Base-by-base conservation (phyloP, 2,797 vertebrate species). In the Urosaurus nigricauda region DNA sequence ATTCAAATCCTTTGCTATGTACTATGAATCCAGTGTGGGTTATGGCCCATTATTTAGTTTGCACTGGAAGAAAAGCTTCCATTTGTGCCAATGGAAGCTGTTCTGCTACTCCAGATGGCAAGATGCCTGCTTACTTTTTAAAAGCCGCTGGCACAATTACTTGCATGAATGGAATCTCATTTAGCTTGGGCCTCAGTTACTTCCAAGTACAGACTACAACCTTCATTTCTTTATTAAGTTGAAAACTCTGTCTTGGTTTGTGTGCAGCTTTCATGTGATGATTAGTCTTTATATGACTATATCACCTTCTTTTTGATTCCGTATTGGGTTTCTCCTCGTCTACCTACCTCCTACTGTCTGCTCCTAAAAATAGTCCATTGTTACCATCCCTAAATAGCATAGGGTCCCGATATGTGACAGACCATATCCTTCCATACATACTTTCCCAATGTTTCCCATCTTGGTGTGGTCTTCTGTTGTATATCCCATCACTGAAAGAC, bases 261-360 rank as follows among this genome's bases (percentile, higher is more conserved):
- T 91, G 88, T 91, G 60, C 78, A 53, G 35, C 88, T 90, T 91
- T 32, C 65, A 32, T 32, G 65, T 32, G 29, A 68, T 68, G 11
- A 40, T 86, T 85, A 65, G 5, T 83, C 56, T 86, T 88, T 77
- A 53, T 81, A 58, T 56, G 14, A 79, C 56, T 47, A 91, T 79
- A 37, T 80, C 53, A 68, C 0, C 83, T 90, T 83, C 81, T 90
- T 91, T 91, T 87, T 53, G 35, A 88, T 93, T 89, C 78, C 37
- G 68, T 51, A 17, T 84, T 92, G 58, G 83, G 40, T 82, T 77
- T 74, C 68, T 77, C 29, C 85, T 37, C 0, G 5, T 5, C 65
- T 29, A 32, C 1, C 75, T 90, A 83, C 63, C 43, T 77, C 79
- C 90, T 83, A 29, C 58, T 75, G 24, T 32, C 81, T 51, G 1